phyloP scores from a whole-genome alignment of 2,797 vertebrate species.

The Strix occidentalis region DNA sequence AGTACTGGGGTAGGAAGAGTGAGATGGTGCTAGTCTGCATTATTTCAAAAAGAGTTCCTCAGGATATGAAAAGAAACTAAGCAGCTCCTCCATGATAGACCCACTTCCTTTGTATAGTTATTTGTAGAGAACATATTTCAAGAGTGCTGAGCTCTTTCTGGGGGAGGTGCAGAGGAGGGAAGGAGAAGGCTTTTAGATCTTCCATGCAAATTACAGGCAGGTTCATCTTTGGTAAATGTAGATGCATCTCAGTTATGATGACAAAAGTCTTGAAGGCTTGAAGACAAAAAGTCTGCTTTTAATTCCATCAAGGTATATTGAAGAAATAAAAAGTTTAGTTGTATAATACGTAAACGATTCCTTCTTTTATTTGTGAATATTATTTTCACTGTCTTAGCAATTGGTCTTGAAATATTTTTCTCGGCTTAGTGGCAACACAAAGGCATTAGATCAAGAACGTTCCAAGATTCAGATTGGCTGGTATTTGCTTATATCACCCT shows the following conservation, averaged over 20 bases:
- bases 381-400: slow-evolving; percentile 42
- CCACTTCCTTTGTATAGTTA: background rate
- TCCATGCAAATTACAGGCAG: background rate
- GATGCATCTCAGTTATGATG: slow-evolving; percentile 12
- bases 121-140: background rate
- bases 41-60: background rate
- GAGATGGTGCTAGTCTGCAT: background rate
- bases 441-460: slow-evolving; percentile 66
- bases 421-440: slow-evolving; percentile 53
- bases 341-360: slow-evolving; percentile 27
- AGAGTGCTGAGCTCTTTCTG: background rate
- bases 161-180: background rate
- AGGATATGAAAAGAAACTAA: background rate
- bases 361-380: slow-evolving; percentile 36
- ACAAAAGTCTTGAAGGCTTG: background rate
- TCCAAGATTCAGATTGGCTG: slow-evolving; percentile 70
- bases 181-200: background rate
- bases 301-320: background rate
- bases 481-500: slow-evolving; percentile 70
- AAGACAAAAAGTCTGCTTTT: background rate
- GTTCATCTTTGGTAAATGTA: slow-evolving; percentile 7
- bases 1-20: background rate
- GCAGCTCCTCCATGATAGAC: background rate
- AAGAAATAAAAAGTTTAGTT: background rate
- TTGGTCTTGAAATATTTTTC: slow-evolving; percentile 52